Evolutionary conservation across 2,113 vertebrate genomes (phyloP), one percentile per base, ranked within the genome.

Genomic region (Alouatta palliata): DNA sequence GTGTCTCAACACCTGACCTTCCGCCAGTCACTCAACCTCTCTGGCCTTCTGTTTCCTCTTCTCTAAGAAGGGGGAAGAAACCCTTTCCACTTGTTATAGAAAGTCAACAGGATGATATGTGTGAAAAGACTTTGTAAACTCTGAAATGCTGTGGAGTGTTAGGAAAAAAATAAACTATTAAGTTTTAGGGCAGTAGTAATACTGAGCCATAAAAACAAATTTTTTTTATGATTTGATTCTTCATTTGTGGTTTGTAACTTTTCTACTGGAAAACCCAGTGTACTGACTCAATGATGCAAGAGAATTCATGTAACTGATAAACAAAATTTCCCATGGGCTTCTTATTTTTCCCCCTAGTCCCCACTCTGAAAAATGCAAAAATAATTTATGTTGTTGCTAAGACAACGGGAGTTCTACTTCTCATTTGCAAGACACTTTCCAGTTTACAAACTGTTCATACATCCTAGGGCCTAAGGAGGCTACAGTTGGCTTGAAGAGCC

Each of bases 171-270:
- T 17, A 64, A 52, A n/a, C 88, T 10, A 87, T 32, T 84, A 64
- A 45, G 20, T 93, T 93, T 94, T 58, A 91, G 68, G 79, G 83
- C 61, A 54, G 54, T n/a, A 61, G 66, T 91, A 90, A 94, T 91
- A 73, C 47, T 82, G 82, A 90, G 52, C 82, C 73, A 92, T 70
- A 91, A 91, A 95, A 61, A 37, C 1, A 17, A 73, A 25, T 14
- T 56, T 90, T 86, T 86, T 85, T 94, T 88, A 66, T 47, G 45
- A 79, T 90, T 86, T 47, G 8, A 35, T 68, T 94, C 82, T 85
- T 21, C 52, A 49, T 81, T 58, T 91, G 71, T 25, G 25, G 52
- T 47, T 73, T 77, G 43, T 88, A 70, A 64, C 25, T 6, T 77
- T 95, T 90, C 85, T 4, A 0, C 47, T 82, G 37, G 58, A 79